A percentile compares a stretch with the other conserved stretches of the same genome.
These are phyloP conservation scores for Phalacrocorax brasilianus DNA, from an alignment of 2,113 vertebrate genomes.

Conservation along the genomic window DNA sequence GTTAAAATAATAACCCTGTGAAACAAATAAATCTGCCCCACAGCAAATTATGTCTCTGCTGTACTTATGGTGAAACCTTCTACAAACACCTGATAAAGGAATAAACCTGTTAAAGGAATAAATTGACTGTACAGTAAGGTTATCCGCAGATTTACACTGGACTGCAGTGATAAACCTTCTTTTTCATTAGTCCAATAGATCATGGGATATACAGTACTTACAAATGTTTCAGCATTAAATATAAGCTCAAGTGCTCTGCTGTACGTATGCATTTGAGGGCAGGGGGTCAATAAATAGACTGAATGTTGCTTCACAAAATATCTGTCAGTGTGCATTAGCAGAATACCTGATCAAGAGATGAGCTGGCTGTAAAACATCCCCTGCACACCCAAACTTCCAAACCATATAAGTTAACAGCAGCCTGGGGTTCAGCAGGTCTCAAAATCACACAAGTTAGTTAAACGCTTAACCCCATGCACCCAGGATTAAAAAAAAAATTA, in stretches of 20 bases:
- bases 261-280: conserved; percentile 47
- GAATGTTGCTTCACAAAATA: conserved; percentile 47
- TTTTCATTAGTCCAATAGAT: conserved; percentile 77
- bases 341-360: conserved; percentile 59
- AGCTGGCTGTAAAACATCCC: conserved; percentile 14
- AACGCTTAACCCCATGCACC: neutral
- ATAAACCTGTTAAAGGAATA: conserved; percentile 76
- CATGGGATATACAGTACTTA: conserved; percentile 72
- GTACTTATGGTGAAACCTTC: conserved; percentile 63
- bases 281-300: conserved; percentile 64
- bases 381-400: neutral
- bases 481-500: neutral
- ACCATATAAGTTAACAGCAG: accelerated
- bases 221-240: conserved; percentile 66
- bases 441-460: neutral
- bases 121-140: conserved; percentile 75
- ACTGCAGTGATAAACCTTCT: conserved; percentile 70
- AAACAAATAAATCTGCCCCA: conserved; percentile 63
- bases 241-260: conserved; percentile 28
- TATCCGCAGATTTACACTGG: conserved; percentile 70
- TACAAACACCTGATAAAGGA: conserved; percentile 69
- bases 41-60: conserved; percentile 56
- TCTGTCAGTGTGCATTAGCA: conserved; percentile 50
- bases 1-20: conserved; percentile 62
- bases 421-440: neutral